These are phyloP conservation scores for Drosophila sechellia DNA, from an alignment of 1,140 invertebrate genomes.

Conservation along the genomic window DNA sequence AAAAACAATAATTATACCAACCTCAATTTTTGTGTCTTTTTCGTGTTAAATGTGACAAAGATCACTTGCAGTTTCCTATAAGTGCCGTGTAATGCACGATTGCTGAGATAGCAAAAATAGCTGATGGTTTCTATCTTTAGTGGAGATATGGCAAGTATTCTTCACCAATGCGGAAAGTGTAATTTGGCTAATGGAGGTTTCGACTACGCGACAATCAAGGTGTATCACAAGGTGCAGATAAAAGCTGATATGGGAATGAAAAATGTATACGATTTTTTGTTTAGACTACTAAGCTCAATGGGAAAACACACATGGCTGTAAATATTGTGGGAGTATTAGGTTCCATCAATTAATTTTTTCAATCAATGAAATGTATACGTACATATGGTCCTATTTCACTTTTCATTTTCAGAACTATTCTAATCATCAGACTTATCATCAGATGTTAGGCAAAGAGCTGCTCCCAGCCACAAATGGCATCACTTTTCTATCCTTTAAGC, in stretches of 20 bases:
- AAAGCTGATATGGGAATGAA: constrained; percentile 9
- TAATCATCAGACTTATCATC: not conserved
- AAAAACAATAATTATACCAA: constrained; percentile 4
- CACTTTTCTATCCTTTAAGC: not conserved
- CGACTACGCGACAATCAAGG: constrained; percentile 8
- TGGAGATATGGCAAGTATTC: constrained; percentile 2
- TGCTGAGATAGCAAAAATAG: constrained; percentile 7
- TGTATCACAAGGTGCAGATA: not conserved
- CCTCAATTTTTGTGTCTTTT: not conserved
- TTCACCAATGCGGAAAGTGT: constrained; percentile 33
- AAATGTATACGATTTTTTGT: constrained; percentile 18
- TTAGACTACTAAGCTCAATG: constrained; percentile 4
- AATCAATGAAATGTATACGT: not conserved
- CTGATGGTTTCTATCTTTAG: not conserved
- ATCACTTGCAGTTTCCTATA: constrained; percentile 21
- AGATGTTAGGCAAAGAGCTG: not conserved
- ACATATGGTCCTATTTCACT: not conserved
- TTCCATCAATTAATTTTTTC: not conserved
- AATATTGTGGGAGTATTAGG: constrained; percentile 3
- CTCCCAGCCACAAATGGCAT: constrained; percentile 3
- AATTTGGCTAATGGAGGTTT: constrained; percentile 42
- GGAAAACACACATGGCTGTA: not conserved
- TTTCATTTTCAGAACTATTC: not conserved
- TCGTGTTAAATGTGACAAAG: constrained; percentile 49
- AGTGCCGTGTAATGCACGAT: constrained; percentile 26